These are phyloP conservation scores for Pteronotus mesoamericanus DNA, from an alignment of 2,797 vertebrate species.

Conservation along the genomic window DNA sequence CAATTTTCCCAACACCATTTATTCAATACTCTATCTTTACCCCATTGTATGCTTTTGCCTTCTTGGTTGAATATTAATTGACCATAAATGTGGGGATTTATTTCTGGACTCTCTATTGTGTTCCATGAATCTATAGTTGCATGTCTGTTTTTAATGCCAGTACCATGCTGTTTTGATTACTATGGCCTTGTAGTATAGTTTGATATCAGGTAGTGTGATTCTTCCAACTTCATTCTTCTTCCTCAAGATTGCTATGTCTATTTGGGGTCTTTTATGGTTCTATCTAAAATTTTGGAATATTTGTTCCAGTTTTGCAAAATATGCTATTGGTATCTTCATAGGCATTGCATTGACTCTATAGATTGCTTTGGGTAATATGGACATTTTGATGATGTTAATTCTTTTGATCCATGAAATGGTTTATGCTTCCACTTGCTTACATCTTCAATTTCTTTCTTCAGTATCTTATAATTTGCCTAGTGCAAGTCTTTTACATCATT, in stretches of 20 bases:
- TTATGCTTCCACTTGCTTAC: neutral
- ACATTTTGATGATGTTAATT: neutral
- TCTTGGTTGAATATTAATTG: neutral
- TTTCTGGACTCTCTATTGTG: neutral
- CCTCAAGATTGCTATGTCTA: neutral
- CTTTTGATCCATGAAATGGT: neutral
- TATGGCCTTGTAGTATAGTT: neutral
- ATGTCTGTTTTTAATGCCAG: neutral
- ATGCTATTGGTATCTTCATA: neutral
- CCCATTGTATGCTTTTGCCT: neutral
- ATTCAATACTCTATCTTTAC: neutral
- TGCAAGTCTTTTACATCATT: neutral
- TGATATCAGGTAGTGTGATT: neutral
- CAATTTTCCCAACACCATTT: neutral
- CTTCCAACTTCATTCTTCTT: neutral
- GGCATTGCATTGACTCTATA: neutral
- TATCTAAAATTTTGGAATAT: neutral
- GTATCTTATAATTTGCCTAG: neutral
- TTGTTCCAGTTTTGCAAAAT: neutral
- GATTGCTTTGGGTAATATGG: neutral
- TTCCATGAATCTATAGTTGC: neutral
- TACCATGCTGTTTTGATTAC: neutral
- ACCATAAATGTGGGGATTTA: neutral
- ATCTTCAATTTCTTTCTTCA: neutral
- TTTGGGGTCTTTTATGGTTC: neutral